Percentiles rank a stretch among this genome's conserved stretches.
These are phyloP conservation scores for Petromus typicus DNA, from an alignment of 2,113 vertebrate species.

Conservation along the genomic window DNA sequence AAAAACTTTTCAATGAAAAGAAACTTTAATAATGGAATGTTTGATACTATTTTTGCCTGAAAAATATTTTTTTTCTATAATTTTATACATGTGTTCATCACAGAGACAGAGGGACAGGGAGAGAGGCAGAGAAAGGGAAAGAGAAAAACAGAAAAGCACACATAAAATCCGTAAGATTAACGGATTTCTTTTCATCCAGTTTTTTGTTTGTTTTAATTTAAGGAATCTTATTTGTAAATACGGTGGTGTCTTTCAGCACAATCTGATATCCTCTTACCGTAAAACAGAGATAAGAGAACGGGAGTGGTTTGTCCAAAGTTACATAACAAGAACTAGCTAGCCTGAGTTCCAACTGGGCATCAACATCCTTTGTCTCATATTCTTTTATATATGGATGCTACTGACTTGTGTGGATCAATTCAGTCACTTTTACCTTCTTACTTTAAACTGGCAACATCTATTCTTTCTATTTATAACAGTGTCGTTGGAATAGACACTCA, in stretches of 20 bases:
- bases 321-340: neutral
- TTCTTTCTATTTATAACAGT: constrained; percentile 12
- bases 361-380: neutral
- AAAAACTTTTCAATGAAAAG: neutral
- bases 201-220: neutral
- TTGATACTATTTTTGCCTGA: constrained; percentile 17
- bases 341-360: neutral
- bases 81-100: neutral
- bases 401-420: neutral
- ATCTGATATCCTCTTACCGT: neutral
- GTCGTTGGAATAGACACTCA: neutral
- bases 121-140: neutral
- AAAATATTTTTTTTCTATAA: constrained; percentile 36
- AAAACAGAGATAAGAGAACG: neutral
- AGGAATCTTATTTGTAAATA: constrained; percentile 21
- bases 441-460: neutral
- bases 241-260: neutral
- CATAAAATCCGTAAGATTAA: neutral
- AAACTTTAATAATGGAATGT: constrained; percentile 24
- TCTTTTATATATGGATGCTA: neutral
- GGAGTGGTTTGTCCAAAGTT: neutral
- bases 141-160: neutral
- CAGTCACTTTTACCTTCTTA: neutral
- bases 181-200: neutral
- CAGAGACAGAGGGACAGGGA: neutral